These are phyloP conservation scores for Drosophila serrata DNA, from an alignment of 1,140 invertebrate genomes.

Conservation along the genomic window DNA sequence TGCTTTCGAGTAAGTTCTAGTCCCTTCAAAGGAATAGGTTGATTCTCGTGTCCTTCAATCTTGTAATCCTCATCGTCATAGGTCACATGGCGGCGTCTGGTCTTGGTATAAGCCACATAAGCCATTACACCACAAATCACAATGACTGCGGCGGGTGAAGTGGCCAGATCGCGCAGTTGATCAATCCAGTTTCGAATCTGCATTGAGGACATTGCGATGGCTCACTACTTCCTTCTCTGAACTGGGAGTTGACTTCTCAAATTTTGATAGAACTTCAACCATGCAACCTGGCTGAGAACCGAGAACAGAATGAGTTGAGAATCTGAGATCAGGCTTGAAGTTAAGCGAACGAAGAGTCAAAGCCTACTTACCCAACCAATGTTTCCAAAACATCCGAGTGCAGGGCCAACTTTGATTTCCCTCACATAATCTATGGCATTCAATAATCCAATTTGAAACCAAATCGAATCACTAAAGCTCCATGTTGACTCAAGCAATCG, in stretches of 20 bases:
- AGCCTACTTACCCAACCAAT: not conserved
- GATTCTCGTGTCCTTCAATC: conserved; percentile 4
- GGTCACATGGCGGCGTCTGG: conserved; percentile 8
- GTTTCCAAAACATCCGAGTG: not conserved
- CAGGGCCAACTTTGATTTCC: not conserved
- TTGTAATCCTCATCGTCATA: conserved; percentile 64
- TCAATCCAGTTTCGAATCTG: conserved; percentile 18
- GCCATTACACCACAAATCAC: conserved; percentile 21
- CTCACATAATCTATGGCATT: not conserved
- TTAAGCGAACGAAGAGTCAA: not conserved
- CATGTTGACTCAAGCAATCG: conserved; percentile 10
- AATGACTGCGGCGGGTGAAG: conserved; percentile 39
- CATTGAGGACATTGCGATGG: conserved; percentile 25
- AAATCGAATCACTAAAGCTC: conserved; percentile 1
- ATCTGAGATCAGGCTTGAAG: not conserved
- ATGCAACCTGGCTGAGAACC: not conserved
- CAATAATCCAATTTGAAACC: conserved; percentile 9
- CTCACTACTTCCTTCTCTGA: not conserved
- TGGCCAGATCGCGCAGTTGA: conserved; percentile 31
- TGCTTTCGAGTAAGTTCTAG: conserved; percentile 3
- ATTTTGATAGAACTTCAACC: not conserved
- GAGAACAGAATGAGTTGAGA: not conserved
- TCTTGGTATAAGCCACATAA: conserved; percentile 26
- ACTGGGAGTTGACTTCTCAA: no score
- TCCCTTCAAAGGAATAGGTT: conserved; percentile 14